Evolutionary conservation across 1,140 invertebrate species (phyloP), one percentile per base, ranked within the genome.

Genomic region (Marisa cornuarietis): DNA sequence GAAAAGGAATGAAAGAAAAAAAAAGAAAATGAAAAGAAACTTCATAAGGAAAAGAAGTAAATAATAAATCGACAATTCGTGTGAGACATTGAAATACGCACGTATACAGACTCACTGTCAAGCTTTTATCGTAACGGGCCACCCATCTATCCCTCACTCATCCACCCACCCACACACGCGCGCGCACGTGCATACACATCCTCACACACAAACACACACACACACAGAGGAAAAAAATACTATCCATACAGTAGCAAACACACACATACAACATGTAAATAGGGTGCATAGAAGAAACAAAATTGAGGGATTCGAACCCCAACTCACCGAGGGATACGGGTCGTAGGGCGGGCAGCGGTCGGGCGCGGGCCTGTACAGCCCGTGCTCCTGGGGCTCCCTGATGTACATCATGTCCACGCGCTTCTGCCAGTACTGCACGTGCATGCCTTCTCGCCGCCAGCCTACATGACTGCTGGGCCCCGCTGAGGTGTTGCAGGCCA

Each of bases 341-440:
- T 79, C 78, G 71, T 79, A 79, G 69, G 78, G 71, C 62, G 73
- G 74, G 26, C 73, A 80, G 8, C 79, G 51, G 69, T 76, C 66
- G 69, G 58, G 74, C 58, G 58, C 74, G 63, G 66, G 73, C 69
- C 73, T 31, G 69, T 76, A 76, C 52, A 76, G 54, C 31, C 73
- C 79, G 31, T 76, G 68, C 62, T 75, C 73, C 51, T 71, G 65
- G 6, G 54, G 73, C 16, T 79, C 78, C 62, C 78, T 72, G 71
- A 79, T 79, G 71, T 79, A 79, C 78, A 79, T 79, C 78, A 79
- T 79, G 71, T 79, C 71, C 69, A 49, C 61, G 13, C 26, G 58
- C 51, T 24, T 20, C 75, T 51, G 51, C 22, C 69, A 42, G 69
- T 26, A 14, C 71, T 24, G 71, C 65, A 24, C 49, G 63, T 65